Conservation (phyloP, 2,797 vertebrate genomes). For the Loris lydekkerianus region DNA sequence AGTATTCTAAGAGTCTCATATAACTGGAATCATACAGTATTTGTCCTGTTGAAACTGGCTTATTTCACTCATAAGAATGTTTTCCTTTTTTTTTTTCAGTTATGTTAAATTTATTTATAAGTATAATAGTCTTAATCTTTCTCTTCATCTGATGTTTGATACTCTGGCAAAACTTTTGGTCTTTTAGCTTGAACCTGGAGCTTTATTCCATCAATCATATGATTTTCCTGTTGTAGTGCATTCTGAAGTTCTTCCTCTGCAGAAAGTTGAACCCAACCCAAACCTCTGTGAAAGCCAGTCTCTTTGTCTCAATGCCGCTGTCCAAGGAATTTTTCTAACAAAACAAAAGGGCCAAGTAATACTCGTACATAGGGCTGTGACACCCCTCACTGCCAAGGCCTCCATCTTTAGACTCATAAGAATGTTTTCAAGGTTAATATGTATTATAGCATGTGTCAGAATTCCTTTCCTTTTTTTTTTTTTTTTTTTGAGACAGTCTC, state of each 20-base stretch:
- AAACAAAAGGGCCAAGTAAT: too few species aligned
- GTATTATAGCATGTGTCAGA: background rate
- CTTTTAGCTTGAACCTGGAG: too few species aligned
- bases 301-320: constrained; percentile 80
- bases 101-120: too few species aligned
- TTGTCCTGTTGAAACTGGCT: background rate
- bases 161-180: too few species aligned
- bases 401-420: background rate
- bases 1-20: background rate
- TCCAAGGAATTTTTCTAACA: constrained; percentile 88
- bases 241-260: constrained; percentile 91
- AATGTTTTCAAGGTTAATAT: background rate
- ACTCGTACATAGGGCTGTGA: too few species aligned
- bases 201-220: constrained; percentile 93
- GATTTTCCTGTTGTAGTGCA: constrained; percentile 92
- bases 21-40: background rate
- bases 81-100: background rate
- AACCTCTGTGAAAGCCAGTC: constrained; percentile 95
- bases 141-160: too few species aligned
- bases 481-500: too few species aligned
- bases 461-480: constrained; percentile 6
- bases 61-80: background rate
- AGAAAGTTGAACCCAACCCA: constrained; percentile 92
- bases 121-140: too few species aligned
- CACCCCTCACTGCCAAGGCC: too few species aligned